phyloP scores from a whole-genome alignment of 2,113 vertebrate species.

The Hydrolagus affinis region DNA sequence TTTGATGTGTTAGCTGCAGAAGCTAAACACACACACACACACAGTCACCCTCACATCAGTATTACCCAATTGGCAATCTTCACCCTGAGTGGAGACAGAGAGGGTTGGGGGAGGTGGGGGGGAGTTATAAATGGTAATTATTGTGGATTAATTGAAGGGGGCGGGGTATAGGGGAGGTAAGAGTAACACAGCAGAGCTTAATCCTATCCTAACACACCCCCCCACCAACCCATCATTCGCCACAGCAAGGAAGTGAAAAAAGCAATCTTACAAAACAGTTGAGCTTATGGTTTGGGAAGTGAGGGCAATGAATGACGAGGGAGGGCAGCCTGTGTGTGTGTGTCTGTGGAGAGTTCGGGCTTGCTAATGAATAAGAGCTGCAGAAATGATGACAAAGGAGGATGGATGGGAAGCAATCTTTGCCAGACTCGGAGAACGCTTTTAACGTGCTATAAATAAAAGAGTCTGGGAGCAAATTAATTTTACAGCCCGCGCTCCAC shows the following conservation, averaged over 20 bases:
- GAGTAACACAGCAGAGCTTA: background rate
- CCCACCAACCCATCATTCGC: too few species aligned
- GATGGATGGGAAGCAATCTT: background rate
- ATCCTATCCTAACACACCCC: too few species aligned
- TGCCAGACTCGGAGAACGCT: background rate
- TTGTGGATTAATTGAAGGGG: background rate
- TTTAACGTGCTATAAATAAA: background rate
- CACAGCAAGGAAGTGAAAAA: too few species aligned
- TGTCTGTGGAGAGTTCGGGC: slow-evolving; percentile 5
- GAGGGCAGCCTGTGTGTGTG: background rate
- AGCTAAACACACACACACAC: too few species aligned
- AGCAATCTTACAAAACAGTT: too few species aligned
- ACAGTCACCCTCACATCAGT: too few species aligned
- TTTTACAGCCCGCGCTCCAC: background rate
- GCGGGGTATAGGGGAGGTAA: rapidly evolving
- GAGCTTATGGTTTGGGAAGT: background rate
- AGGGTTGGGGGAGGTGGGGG: background rate
- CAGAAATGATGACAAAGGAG: background rate
- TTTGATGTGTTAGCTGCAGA: too few species aligned
- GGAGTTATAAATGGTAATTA: background rate
- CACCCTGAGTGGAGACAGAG: background rate
- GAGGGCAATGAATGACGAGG: background rate
- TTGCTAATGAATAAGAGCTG: background rate
- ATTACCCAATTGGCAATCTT: background rate
- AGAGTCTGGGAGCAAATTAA: background rate